A percentile compares a stretch with the other conserved stretches of the same genome.
phyloP scores from a whole-genome alignment of 2,113 vertebrate genomes.

The Cisticola juncidis region DNA sequence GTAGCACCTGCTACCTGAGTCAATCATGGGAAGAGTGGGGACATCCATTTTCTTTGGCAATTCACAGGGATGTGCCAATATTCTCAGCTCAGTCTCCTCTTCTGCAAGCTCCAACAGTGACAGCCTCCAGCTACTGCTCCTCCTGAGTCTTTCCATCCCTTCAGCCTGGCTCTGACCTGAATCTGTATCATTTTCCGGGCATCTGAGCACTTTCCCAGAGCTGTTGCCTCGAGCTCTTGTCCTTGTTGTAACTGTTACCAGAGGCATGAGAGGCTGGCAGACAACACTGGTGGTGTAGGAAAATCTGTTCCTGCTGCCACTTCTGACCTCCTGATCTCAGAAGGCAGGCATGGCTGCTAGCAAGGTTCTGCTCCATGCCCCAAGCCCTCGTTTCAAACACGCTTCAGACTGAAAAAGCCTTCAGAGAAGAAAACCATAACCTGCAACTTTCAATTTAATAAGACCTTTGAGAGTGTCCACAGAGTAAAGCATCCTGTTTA shows the following conservation, averaged over 20 bases:
- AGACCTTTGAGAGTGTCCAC: not conserved
- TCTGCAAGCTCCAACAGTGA: not conserved
- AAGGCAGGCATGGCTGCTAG: fast-evolving
- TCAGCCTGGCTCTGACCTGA: not conserved
- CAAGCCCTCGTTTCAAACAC: not conserved
- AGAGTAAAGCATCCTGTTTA: not conserved
- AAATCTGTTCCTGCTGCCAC: not conserved
- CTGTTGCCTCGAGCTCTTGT: not conserved
- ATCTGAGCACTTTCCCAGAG: not conserved
- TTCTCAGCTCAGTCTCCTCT: not conserved
- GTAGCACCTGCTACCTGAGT: not conserved
- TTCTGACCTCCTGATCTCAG: not conserved
- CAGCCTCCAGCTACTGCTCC: not conserved
- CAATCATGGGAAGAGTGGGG: fast-evolving
- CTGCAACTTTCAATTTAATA: not conserved
- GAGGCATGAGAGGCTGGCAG: not conserved
- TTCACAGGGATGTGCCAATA: not conserved
- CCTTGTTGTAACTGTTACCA: not conserved
- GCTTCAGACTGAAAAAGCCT: not conserved
- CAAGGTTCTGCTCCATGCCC: not conserved
- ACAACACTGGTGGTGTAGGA: not conserved
- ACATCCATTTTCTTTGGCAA: not conserved
- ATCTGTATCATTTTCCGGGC: not conserved
- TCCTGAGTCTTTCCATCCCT: not conserved
- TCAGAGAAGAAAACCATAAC: not conserved